These are phyloP conservation scores for Cyanoliseus patagonus DNA, from an alignment of 2,113 vertebrate species.

Conservation along the genomic window DNA sequence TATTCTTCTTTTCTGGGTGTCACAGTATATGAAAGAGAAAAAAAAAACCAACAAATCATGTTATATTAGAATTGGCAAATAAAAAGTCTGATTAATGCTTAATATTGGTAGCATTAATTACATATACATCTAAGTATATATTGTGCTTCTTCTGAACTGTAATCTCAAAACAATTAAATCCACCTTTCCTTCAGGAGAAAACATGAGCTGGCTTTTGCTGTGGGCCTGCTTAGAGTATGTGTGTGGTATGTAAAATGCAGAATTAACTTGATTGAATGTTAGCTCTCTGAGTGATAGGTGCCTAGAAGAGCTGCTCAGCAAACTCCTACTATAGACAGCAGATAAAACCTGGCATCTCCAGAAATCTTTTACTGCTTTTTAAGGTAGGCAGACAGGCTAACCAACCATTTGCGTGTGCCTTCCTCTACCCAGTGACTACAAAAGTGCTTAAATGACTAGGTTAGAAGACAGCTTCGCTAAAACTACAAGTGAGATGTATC, in stretches of 20 bases:
- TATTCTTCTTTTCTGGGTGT: not conserved
- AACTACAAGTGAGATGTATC: not conserved
- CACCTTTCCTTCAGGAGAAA: not conserved
- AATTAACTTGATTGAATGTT: not conserved
- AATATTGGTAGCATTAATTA: not conserved
- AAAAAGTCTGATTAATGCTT: not conserved
- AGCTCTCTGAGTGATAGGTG: fast-evolving
- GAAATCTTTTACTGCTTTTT: not conserved
- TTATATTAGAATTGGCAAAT: not conserved
- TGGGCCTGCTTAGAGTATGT: not conserved
- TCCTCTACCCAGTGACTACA: not conserved
- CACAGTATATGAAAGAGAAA: not conserved
- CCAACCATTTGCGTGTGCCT: not conserved
- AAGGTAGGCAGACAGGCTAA: not conserved
- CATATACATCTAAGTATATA: not conserved
- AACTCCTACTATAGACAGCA: not conserved
- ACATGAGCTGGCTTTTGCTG: fast-evolving
- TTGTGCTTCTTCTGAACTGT: not conserved
- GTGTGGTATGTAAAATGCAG: not conserved
- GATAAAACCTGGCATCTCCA: not conserved
- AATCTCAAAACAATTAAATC: not conserved
- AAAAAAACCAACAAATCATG: no score
- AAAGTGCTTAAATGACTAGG: not conserved
- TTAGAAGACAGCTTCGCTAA: not conserved
- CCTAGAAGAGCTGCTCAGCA: not conserved